Base-by-base conservation (phyloP, 2,113 vertebrate genomes). In the Pelecanoides urinatrix region DNA sequence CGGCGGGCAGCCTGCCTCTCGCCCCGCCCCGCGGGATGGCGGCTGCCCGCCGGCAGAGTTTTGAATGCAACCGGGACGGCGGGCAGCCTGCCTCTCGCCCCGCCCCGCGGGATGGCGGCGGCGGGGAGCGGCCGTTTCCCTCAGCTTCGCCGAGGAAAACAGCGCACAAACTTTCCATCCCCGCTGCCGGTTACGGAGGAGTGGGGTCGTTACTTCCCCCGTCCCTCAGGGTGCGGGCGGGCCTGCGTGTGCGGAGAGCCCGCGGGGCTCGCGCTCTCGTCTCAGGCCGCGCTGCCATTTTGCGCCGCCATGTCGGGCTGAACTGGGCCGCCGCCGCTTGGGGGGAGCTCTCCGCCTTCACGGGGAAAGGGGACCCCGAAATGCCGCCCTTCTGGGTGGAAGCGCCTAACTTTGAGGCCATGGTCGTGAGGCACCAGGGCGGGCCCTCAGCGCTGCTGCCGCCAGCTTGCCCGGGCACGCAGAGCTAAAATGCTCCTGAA, bases 61-160 rank as follows among this genome's bases (percentile, higher is more conserved):
- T 92, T 61, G 78, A 95, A 88, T 7, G 19, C 7, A 25, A 53
- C 7, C 52, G 25, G 26, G 4, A 13, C 4, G 11, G 42, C 42
- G 4, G 9, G 1, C 21, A 10, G 38, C 21, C 72, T 76, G 38
- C 56, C 83, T 32, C 18, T 44, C 34, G 66, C 61, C 6, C 50
- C 86, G 78, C 89, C 86, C 80, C 11, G 34, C 36, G 5, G 7
- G 4, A 15, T 5, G 75, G 65, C 16, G 23, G 21, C 4, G 9
- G 2, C 3, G 3, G 12, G 9, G 0, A 34, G 5, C 1, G 9
- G 25, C 5, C 0, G 13, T 5, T 34, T 23, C 0, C 1, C 0
- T 27, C 1, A 5, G 16, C 21, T 16, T 32, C 4, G 12, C 10
- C 1, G 21, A 7, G 19, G 13, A 15, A 7, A 18, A 15, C 3